Evolutionary conservation across 2,888 invertebrate genomes (phyloP).

Genomic region (Deilephila porcellus): DNA sequence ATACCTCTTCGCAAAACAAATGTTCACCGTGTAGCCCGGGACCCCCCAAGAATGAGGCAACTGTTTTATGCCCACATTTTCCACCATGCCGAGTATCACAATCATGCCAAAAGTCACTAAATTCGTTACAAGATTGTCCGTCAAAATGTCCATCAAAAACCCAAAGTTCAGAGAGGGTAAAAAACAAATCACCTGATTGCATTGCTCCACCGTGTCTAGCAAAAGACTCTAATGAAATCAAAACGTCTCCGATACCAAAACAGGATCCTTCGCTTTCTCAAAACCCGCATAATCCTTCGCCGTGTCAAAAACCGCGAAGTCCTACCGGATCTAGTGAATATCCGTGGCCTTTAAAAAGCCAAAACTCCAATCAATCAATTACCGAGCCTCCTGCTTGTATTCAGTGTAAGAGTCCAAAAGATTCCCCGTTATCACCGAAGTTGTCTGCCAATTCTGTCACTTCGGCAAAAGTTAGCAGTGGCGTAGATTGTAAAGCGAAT

Average conservation of each 20-base stretch:
- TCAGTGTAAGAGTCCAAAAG: neutral
- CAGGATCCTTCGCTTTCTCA: constrained; percentile 32
- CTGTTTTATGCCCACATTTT: constrained; percentile 31
- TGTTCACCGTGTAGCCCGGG: neutral
- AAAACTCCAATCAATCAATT: constrained; percentile 25
- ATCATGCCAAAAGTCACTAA: constrained; percentile 23
- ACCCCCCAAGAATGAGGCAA: constrained; percentile 25
- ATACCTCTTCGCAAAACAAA: neutral
- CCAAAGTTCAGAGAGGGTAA: constrained; percentile 30
- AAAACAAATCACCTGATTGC: constrained; percentile 28
- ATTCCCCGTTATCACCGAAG: constrained; percentile 16
- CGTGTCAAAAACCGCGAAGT: constrained; percentile 34
- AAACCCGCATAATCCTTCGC: constrained; percentile 28
- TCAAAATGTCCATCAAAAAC: neutral
- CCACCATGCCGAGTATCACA: constrained; percentile 31
- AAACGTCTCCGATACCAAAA: constrained; percentile 25
- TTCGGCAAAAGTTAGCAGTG: constrained; percentile 29
- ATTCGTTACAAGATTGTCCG: neutral
- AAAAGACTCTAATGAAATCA: constrained; percentile 3
- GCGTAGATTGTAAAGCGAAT: constrained; percentile 42
- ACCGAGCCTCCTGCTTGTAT: neutral
- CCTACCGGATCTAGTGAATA: constrained; percentile 24
- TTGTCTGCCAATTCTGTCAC: constrained; percentile 23
- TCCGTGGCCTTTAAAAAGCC: constrained; percentile 33
- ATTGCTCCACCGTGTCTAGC: constrained; percentile 29